phyloP scores from a whole-genome alignment of 1,140 invertebrate species.

The Aphaenogaster rudis region DNA sequence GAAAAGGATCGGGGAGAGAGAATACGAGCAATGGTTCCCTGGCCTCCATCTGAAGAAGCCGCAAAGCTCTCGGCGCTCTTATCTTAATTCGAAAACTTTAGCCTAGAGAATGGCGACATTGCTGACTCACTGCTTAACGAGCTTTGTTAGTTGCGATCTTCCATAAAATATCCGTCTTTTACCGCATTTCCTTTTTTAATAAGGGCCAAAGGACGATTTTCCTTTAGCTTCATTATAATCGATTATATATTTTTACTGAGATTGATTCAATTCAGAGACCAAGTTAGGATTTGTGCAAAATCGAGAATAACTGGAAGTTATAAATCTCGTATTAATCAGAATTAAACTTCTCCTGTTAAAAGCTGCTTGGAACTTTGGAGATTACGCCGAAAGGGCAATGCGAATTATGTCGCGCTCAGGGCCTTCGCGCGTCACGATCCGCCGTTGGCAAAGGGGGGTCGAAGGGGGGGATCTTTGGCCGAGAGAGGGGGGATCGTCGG shows the following conservation, averaged over 20 bases:
- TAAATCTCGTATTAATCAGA: slow-evolving; percentile 30
- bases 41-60: background rate
- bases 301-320: background rate
- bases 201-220: background rate
- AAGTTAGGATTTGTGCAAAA: background rate
- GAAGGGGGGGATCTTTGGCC: too few relatives aligned
- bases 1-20: background rate
- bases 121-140: slow-evolving; percentile 13
- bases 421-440: background rate
- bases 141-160: slow-evolving; percentile 30
- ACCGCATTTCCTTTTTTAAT: background rate
- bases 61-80: slow-evolving; percentile 51
- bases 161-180: background rate
- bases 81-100: slow-evolving; percentile 81
- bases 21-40: background rate
- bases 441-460: background rate
- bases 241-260: background rate
- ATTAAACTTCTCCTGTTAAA: background rate
- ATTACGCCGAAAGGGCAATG: background rate
- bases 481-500: slow-evolving; percentile 34
- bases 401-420: background rate
- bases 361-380: slow-evolving; percentile 14
- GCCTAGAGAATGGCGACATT: slow-evolving; percentile 47
- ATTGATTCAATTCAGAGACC: background rate
- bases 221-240: background rate